phyloP scores from a whole-genome alignment of 2,888 invertebrate genomes.

The Acanthosepion lycidas region DNA sequence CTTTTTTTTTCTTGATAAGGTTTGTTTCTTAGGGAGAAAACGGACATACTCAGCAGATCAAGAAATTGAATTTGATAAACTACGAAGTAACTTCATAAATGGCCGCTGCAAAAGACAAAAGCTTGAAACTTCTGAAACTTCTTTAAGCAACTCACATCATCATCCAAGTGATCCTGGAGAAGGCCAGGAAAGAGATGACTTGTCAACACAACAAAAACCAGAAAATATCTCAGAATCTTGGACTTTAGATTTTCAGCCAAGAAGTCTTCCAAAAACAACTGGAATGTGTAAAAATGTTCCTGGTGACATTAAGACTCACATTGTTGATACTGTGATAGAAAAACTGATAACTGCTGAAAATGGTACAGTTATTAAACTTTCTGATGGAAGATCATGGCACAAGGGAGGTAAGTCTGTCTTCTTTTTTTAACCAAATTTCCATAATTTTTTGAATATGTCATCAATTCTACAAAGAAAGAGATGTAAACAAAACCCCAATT shows the following conservation, averaged over 20 bases:
- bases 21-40: conserved; percentile 69
- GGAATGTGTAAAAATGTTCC: conserved; percentile 90
- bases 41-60: conserved; percentile 59
- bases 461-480: no score
- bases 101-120: conserved; percentile 51
- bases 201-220: not conserved
- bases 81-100: conserved; percentile 62
- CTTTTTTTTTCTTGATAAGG: conserved; percentile 56
- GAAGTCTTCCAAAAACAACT: conserved; percentile 81
- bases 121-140: not conserved
- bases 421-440: conserved; percentile 50
- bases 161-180: not conserved
- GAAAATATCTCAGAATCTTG: conserved; percentile 51
- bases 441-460: no score
- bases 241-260: conserved; percentile 66
- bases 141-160: not conserved
- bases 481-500: no score
- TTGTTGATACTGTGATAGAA: conserved; percentile 81
- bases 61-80: conserved; percentile 57
- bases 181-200: not conserved
- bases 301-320: conserved; percentile 79
- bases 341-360: conserved; percentile 77
- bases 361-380: conserved; percentile 51
- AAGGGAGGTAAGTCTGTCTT: conserved; percentile 65
- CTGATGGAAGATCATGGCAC: conserved; percentile 65